Conservation (phyloP, 1,140 invertebrate species). For the Trachymyrmex cornetzi region DNA sequence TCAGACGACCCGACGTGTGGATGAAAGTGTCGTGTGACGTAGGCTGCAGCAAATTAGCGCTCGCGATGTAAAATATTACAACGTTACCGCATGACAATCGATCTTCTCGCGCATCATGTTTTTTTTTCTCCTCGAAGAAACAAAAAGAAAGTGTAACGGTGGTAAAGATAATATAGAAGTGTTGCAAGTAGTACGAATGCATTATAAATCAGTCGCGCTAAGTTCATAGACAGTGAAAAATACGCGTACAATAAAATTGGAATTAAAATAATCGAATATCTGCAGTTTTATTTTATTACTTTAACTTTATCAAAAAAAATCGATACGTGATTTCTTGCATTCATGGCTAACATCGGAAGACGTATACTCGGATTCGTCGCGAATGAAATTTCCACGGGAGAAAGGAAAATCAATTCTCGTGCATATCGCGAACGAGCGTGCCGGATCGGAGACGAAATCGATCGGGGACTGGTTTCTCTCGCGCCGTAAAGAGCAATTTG, state of each 20-base stretch:
- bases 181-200: neutral
- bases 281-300: neutral
- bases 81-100: conserved; percentile 14
- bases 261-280: conserved; percentile 26
- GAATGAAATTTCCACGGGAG: conserved; percentile 20
- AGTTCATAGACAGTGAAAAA: neutral
- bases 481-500: conserved; percentile 40
- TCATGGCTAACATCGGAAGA: neutral
- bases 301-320: neutral
- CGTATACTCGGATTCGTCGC: neutral
- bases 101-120: conserved; percentile 25
- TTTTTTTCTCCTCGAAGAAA: neutral
- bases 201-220: neutral
- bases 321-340: conserved; percentile 28
- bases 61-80: conserved; percentile 51
- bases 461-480: conserved; percentile 57
- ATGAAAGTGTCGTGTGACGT: conserved; percentile 54
- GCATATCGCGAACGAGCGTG: conserved; percentile 35
- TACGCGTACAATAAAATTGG: neutral
- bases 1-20: conserved; percentile 38
- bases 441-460: conserved; percentile 51
- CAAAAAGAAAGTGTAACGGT: neutral
- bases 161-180: neutral
- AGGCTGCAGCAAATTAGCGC: conserved; percentile 46
- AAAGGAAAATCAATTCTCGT: neutral